Conservation (phyloP, 2,888 invertebrate genomes). For the Ormyrus pomaceus region DNA sequence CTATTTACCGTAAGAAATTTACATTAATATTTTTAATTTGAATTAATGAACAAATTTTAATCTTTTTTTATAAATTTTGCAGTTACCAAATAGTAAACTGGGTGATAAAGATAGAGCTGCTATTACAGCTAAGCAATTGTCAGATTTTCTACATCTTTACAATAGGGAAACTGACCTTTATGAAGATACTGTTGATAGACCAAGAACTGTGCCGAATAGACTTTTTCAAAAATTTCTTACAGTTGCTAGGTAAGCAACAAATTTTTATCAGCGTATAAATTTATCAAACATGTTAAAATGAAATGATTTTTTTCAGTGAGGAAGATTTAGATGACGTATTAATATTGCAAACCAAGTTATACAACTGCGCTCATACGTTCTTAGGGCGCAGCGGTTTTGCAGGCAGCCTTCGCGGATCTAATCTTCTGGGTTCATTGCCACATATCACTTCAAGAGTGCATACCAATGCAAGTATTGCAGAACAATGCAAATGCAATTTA, state of each 20-base stretch:
- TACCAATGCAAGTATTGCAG: conserved; percentile 69
- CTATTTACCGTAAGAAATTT: conserved; percentile 77
- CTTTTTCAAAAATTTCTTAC: conserved; percentile 80
- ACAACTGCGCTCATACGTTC: conserved; percentile 80
- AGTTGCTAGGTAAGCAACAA: conserved; percentile 77
- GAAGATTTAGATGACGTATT: conserved; percentile 85
- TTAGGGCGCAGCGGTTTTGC: conserved; percentile 78
- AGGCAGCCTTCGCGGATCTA: conserved; percentile 71
- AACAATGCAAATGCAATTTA: conserved; percentile 73
- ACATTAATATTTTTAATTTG: neutral
- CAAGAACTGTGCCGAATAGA: conserved; percentile 78
- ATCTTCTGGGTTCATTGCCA: conserved; percentile 71
- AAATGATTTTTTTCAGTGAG: conserved; percentile 77
- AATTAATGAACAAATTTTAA: neutral
- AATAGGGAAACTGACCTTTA: conserved; percentile 89
- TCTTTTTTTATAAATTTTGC: conserved; percentile 57
- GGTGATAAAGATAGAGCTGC: conserved; percentile 89
- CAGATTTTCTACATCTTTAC: conserved; percentile 90
- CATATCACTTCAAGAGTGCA: conserved; percentile 74
- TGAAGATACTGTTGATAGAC: conserved; percentile 83
- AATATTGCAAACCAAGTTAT: conserved; percentile 79
- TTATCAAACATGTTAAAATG: too few species aligned
- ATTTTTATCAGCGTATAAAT: neutral
- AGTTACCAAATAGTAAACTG: conserved; percentile 85
- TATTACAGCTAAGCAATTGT: conserved; percentile 88